Percentiles rank a stretch among this genome's conserved stretches.
Conservation (phyloP, 2,888 invertebrate species). For the Cephalotes varians region DNA sequence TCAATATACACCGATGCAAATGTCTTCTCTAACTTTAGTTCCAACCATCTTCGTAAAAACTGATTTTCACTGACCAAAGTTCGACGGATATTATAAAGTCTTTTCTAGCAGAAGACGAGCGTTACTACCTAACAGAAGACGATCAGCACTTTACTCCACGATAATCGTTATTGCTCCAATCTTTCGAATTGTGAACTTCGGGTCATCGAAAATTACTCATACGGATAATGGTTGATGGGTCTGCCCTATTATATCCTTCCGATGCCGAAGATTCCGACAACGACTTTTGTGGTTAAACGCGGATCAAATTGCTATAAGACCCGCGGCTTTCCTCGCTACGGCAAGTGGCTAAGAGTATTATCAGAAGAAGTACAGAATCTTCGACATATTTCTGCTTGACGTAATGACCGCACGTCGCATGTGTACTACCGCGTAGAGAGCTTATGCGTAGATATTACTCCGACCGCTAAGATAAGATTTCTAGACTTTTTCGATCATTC, state of each 20-base stretch:
- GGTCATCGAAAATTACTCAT: slow-evolving; percentile 63
- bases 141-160: slow-evolving; percentile 39
- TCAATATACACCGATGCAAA: background rate
- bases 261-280: slow-evolving; percentile 74
- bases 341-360: slow-evolving; percentile 43
- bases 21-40: background rate
- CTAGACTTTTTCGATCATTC: background rate
- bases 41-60: background rate
- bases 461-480: background rate
- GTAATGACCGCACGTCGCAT: slow-evolving; percentile 31
- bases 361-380: slow-evolving; percentile 39
- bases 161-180: slow-evolving; percentile 74
- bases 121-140: slow-evolving; percentile 44
- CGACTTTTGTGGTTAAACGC: slow-evolving; percentile 82
- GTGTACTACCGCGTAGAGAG: slow-evolving; percentile 33
- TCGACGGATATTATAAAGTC: slow-evolving; percentile 43
- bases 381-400: slow-evolving; percentile 29
- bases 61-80: background rate
- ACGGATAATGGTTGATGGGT: slow-evolving; percentile 70
- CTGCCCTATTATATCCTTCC: slow-evolving; percentile 72
- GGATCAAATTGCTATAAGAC: slow-evolving; percentile 81
- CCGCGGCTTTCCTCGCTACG: slow-evolving; percentile 72
- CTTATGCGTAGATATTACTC: slow-evolving; percentile 44
- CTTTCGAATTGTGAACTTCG: slow-evolving; percentile 73
- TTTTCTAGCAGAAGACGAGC: slow-evolving; percentile 33